Conservation (phyloP, 2,888 invertebrate species). For the Drosophila yooni region DNA sequence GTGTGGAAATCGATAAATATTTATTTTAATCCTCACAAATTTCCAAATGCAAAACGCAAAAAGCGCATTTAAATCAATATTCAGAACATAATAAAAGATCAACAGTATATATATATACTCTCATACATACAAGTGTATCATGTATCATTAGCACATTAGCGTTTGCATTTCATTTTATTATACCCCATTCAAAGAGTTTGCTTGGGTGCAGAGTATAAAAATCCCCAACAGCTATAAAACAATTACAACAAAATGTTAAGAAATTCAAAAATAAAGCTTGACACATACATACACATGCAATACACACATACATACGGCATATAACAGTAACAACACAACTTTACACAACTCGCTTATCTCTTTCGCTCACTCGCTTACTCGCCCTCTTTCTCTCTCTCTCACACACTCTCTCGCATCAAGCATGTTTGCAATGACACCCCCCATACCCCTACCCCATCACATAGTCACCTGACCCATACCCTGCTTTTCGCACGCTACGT, state of each 20-base stretch:
- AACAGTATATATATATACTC: neutral
- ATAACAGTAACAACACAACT: constrained; percentile 51
- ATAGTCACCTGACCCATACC: constrained; percentile 14
- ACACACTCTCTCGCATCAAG: constrained; percentile 18
- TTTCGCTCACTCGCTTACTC: constrained; percentile 22
- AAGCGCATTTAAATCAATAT: neutral
- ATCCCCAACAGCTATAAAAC: constrained; percentile 18
- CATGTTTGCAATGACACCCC: constrained; percentile 26
- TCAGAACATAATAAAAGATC: neutral
- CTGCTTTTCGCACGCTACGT: constrained; percentile 71
- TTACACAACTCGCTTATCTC: constrained; percentile 59
- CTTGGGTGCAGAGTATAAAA: constrained; percentile 1
- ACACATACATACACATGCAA: neutral
- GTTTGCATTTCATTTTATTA: constrained; percentile 4
- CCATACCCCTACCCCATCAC: constrained; percentile 4
- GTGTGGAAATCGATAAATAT: neutral
- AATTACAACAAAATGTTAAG: constrained; percentile 48
- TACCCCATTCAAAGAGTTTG: neutral
- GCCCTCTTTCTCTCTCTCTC: constrained; percentile 18
- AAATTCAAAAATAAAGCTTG: constrained; percentile 42
- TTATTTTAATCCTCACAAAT: neutral
- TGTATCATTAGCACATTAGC: neutral
- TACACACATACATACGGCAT: constrained; percentile 14
- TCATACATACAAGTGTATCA: neutral
- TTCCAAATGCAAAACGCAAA: neutral